Conservation (phyloP, 1,140 invertebrate species). For the Calosoma granatense region DNA sequence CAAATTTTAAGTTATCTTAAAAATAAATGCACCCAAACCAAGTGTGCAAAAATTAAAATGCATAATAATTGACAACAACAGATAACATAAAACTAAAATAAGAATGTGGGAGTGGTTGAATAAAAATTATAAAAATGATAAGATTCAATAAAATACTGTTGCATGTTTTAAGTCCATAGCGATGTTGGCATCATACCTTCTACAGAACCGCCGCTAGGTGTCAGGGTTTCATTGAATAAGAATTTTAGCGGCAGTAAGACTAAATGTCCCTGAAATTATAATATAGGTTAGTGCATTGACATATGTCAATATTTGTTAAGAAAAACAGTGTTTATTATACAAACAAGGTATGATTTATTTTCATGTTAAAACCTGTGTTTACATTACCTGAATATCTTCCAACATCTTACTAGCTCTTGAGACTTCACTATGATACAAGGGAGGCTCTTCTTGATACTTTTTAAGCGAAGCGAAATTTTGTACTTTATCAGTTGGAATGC, state of each 20-base stretch:
- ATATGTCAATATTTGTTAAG: slow-evolving; percentile 15
- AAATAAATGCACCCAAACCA: no score
- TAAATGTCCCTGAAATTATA: slow-evolving; percentile 58
- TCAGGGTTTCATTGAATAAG: slow-evolving; percentile 70
- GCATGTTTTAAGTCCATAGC: slow-evolving; percentile 60
- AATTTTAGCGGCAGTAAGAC: slow-evolving; percentile 82
- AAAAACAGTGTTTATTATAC: slow-evolving; percentile 2
- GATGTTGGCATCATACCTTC: slow-evolving; percentile 75
- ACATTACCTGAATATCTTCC: slow-evolving; percentile 52
- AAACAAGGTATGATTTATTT: no score
- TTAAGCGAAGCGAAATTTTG: slow-evolving; percentile 62
- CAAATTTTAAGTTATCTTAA: no score
- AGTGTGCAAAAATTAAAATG: no score
- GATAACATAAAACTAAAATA: no score
- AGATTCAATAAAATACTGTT: background rate
- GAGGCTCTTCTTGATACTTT: slow-evolving; percentile 54
- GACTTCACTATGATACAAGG: slow-evolving; percentile 57
- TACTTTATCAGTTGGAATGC: slow-evolving; percentile 72
- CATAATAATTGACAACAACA: no score
- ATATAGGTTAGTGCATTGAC: slow-evolving; percentile 17
- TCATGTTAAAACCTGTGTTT: no score
- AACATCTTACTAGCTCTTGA: slow-evolving; percentile 57
- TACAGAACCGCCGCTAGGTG: slow-evolving; percentile 65
- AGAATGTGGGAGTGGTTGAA: no score
- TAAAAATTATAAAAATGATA: background rate